These are phyloP conservation scores for Zaprionus obscuricornis DNA, from an alignment of 2,888 invertebrate species.

Conservation along the genomic window DNA sequence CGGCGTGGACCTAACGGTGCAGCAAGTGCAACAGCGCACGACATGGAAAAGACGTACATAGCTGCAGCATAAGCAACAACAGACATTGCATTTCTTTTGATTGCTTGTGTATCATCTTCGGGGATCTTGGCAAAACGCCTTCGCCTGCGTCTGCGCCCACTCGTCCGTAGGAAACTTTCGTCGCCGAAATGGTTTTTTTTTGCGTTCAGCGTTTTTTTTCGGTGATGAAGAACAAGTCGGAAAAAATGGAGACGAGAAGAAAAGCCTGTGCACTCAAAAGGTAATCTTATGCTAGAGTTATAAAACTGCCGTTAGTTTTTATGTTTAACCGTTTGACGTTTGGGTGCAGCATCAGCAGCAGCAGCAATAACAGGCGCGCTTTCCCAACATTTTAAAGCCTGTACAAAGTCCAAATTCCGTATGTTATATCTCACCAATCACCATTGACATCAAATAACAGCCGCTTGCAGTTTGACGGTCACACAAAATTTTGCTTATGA, in stretches of 20 bases:
- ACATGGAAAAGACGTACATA: too few species aligned
- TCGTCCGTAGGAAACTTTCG: constrained; percentile 51
- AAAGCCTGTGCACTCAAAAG: constrained; percentile 54
- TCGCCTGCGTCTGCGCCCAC: constrained; percentile 48
- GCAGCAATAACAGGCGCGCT: constrained; percentile 12
- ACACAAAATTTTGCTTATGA: constrained; percentile 41
- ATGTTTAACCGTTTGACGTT: constrained; percentile 70
- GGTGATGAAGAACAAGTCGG: constrained; percentile 47
- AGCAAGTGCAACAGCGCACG: constrained; percentile 60
- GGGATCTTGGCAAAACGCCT: constrained; percentile 56
- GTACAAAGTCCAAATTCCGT: constrained; percentile 53
- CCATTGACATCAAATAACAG: constrained; percentile 33
- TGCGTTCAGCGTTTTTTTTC: constrained; percentile 46
- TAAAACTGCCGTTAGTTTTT: constrained; percentile 77
- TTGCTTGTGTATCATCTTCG: constrained; percentile 77
- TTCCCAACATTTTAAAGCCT: constrained; percentile 43
- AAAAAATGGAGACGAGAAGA: constrained; percentile 26
- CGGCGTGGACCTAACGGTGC: constrained; percentile 59
- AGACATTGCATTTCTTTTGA: constrained; percentile 72
- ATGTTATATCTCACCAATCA: constrained; percentile 50
- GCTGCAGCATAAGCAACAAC: constrained; percentile 21
- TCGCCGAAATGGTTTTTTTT: constrained; percentile 57
- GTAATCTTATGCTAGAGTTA: constrained; percentile 72
- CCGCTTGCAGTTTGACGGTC: constrained; percentile 51
- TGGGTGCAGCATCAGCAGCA: constrained; percentile 59